phyloP scores from a whole-genome alignment of 2,113 vertebrate species.

The Ciconia boyciana region DNA sequence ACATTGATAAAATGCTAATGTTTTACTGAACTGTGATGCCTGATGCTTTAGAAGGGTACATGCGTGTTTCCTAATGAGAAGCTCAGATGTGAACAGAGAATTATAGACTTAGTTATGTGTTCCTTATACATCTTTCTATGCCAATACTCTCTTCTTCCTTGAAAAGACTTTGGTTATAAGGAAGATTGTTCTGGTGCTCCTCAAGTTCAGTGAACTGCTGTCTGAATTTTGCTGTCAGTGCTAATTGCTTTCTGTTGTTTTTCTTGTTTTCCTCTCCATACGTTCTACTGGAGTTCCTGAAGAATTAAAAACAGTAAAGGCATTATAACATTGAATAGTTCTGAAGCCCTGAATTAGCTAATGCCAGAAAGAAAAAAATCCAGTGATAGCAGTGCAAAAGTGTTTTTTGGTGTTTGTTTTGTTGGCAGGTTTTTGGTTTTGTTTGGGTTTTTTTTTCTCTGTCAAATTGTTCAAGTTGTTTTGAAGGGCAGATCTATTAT shows the following conservation, averaged over 20 bases:
- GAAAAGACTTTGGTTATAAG: background rate
- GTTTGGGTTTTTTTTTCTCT: rapidly evolving
- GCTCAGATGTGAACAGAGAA: background rate
- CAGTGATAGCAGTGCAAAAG: background rate
- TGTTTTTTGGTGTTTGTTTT: background rate
- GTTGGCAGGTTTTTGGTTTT: background rate
- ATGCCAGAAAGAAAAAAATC: background rate
- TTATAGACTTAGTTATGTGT: background rate
- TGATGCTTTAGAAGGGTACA: background rate
- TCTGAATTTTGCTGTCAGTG: background rate
- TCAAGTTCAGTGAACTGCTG: background rate
- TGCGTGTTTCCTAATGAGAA: background rate
- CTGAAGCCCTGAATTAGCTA: background rate
- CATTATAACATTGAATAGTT: background rate
- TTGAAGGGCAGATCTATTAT: background rate
- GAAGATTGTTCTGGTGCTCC: background rate
- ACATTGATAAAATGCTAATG: background rate
- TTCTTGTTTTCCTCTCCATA: background rate
- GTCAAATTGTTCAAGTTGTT: background rate
- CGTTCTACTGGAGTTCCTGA: background rate
- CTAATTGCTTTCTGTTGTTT: background rate
- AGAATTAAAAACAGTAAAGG: background rate
- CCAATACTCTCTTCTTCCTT: background rate
- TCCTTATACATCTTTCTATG: background rate
- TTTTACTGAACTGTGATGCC: background rate